phyloP scores from a whole-genome alignment of 2,797 vertebrate genomes.

The Malurus splendens region DNA sequence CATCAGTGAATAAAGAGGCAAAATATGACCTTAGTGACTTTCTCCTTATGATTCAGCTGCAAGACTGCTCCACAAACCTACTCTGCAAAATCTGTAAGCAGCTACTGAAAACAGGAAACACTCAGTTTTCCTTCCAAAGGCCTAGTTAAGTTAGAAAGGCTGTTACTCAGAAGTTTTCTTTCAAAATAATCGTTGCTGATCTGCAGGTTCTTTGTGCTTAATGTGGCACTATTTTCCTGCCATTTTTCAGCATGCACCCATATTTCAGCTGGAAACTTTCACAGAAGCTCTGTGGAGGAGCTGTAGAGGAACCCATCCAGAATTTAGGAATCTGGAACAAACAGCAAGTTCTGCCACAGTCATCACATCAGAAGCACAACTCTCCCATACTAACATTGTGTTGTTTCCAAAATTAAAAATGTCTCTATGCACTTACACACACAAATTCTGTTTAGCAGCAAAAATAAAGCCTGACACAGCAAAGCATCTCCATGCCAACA shows the following conservation, averaged over 20 bases:
- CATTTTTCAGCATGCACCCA: neutral
- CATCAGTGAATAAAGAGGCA: neutral
- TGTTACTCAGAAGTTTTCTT: neutral
- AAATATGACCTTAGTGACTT: neutral
- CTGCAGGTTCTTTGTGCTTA: neutral
- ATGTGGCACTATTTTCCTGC: neutral
- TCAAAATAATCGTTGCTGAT: neutral
- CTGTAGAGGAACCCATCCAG: neutral
- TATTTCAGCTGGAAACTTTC: neutral
- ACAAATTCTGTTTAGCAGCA: neutral
- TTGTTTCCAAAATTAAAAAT: neutral
- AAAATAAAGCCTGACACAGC: neutral
- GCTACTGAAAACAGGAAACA: neutral
- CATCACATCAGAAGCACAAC: neutral
- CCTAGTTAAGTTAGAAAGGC: neutral
- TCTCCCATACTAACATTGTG: neutral
- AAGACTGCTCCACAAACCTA: neutral
- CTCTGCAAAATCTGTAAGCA: neutral
- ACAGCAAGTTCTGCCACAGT: neutral
- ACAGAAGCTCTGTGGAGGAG: neutral
- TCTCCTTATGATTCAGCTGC: neutral
- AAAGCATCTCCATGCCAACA: neutral
- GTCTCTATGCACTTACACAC: neutral
- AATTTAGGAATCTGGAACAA: neutral
- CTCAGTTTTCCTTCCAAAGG: neutral